Conservation (phyloP, 2,888 invertebrate species). For the Rosalia funebris region DNA sequence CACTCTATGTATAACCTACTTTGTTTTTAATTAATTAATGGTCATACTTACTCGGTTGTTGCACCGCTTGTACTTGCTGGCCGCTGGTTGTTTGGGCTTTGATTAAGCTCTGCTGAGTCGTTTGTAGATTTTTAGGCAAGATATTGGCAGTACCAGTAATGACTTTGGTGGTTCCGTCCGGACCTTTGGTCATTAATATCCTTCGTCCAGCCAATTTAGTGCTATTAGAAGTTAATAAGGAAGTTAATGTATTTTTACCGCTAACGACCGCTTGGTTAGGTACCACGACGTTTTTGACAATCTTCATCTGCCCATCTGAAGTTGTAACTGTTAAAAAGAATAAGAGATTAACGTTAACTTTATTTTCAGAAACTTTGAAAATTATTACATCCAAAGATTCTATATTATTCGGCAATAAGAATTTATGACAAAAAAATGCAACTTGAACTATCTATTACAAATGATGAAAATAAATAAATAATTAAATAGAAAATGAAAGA, state of each 20-base stretch:
- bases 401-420: no score
- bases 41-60: slow-evolving; percentile 58
- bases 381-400: no score
- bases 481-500: no score
- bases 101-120: slow-evolving; percentile 65
- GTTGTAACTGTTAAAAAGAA: slow-evolving; percentile 50
- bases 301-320: slow-evolving; percentile 72
- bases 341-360: no score
- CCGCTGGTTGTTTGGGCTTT: slow-evolving; percentile 63
- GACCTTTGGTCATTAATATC: slow-evolving; percentile 81
- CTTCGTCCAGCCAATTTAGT: slow-evolving; percentile 75
- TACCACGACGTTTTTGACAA: slow-evolving; percentile 73
- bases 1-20: no score
- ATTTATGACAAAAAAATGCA: no score
- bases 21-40: neutral
- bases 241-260: slow-evolving; percentile 75
- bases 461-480: no score
- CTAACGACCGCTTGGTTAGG: slow-evolving; percentile 66
- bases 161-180: slow-evolving; percentile 74
- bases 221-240: slow-evolving; percentile 70
- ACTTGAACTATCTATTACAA: no score
- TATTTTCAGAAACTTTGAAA: no score
- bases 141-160: slow-evolving; percentile 70
- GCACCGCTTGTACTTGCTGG: slow-evolving; percentile 58
- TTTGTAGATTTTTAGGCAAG: slow-evolving; percentile 65